These are phyloP conservation scores for Zapus hudsonius DNA, from an alignment of 2,113 vertebrate genomes.

Conservation along the genomic window DNA sequence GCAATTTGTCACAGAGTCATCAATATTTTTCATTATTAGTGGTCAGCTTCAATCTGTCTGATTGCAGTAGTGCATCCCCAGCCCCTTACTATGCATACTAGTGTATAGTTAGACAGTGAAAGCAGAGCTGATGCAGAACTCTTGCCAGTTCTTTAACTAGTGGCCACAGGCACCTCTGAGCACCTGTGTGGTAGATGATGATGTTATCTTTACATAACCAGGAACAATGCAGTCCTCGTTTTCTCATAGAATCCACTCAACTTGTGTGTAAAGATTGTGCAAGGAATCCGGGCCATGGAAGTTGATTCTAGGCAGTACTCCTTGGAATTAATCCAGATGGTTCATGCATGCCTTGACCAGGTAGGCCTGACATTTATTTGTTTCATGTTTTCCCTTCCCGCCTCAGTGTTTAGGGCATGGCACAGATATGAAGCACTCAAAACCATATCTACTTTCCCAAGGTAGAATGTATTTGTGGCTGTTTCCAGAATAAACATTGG, in stretches of 20 bases:
- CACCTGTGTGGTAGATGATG: background rate
- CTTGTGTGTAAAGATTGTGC: constrained; percentile 98
- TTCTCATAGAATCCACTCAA: constrained; percentile 94
- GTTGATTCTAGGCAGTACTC: constrained; percentile 93
- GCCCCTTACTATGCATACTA: background rate
- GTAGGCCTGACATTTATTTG: constrained; percentile 82
- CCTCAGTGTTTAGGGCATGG: background rate
- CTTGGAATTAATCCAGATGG: constrained; percentile 92
- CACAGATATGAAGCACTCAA: background rate
- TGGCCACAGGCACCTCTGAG: background rate
- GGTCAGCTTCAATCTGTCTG: background rate
- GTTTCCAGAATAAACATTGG: background rate
- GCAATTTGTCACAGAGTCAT: background rate
- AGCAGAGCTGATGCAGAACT: background rate
- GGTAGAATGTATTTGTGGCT: constrained; percentile 15
- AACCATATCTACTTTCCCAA: background rate
- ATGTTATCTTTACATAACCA: constrained; percentile 45
- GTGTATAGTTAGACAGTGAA: background rate
- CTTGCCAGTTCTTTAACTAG: constrained; percentile 28
- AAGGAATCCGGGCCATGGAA: constrained; percentile 97
- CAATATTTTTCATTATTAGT: background rate
- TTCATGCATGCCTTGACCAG: constrained; percentile 95
- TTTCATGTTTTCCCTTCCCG: constrained; percentile 4
- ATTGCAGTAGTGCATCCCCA: background rate
- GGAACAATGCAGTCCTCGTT: constrained; percentile 55